These are phyloP conservation scores for Tichodroma muraria DNA, from an alignment of 2,113 vertebrate genomes.

Conservation along the genomic window DNA sequence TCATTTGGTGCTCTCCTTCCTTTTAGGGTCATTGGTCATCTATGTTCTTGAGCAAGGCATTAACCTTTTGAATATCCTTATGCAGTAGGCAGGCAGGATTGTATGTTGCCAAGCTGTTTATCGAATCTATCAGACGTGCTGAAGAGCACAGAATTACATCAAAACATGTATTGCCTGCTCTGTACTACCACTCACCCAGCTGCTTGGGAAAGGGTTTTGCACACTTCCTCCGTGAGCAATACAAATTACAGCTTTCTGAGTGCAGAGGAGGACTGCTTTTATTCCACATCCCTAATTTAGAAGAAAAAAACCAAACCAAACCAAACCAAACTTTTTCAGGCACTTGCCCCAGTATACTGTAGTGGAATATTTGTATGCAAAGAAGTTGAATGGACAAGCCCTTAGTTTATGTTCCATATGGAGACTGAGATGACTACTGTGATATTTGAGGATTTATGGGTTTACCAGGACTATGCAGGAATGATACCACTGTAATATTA, in stretches of 20 bases:
- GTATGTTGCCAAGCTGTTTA: neutral
- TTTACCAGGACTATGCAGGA: conserved; percentile 11
- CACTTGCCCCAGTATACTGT: neutral
- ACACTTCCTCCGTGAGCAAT: neutral
- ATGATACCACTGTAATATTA: neutral
- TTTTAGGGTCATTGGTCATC: neutral
- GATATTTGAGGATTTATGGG: conserved; percentile 35
- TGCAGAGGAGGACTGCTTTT: neutral
- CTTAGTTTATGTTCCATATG: neutral
- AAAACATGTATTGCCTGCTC: neutral
- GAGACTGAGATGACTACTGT: neutral
- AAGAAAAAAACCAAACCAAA: neutral
- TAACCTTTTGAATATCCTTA: neutral
- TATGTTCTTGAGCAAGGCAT: neutral
- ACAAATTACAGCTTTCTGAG: neutral
- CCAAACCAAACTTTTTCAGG: neutral
- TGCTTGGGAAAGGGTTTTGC: neutral
- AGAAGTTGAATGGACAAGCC: neutral
- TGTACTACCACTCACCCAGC: neutral
- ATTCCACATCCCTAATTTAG: neutral
- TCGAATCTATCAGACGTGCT: neutral
- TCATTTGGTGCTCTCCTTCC: neutral
- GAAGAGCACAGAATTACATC: neutral
- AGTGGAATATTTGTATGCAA: neutral
- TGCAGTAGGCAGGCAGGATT: neutral